Evolutionary conservation across 2,113 vertebrate species (phyloP), one percentile per base, ranked within the genome.

Genomic region (Pomatorhinus ruficollis): DNA sequence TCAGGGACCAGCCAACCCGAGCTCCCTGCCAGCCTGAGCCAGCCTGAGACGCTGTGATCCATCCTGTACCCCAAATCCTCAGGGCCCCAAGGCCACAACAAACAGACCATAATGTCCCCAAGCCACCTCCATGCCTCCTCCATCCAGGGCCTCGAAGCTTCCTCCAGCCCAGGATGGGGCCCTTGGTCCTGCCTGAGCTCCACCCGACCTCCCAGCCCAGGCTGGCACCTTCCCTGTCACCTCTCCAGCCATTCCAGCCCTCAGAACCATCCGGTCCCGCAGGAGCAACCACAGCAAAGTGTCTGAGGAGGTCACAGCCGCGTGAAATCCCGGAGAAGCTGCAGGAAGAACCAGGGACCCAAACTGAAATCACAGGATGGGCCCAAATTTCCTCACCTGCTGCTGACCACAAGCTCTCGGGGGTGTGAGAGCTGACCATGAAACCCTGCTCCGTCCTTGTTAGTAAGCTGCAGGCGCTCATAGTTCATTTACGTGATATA

Each of bases 161-260:
- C 25, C 12, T 37, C n/a, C 50, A 74, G 65, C 10, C 28, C 35
- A 42, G 56, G 21, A 30, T 2, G 2, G 47, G 54, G 10, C 5
- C 19, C 35, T 37, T 0, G 2, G 13, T 45, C 25, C 56, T 42
- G 4, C 30, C 50, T 25, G 23, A 83, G 64, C 54, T 50, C 35
- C 64, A 25, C 12, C 37, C 1, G 0, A 17, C 2, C 3, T 40
- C 37, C 57, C 82, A 63, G 28, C 13, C 69, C 27, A 15, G 0
- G 16, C 56, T 12, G 5, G 39, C 9, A 11, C 60, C 11, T 33
- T 37, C 10, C 27, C 39, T 33, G 7, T 10, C 40, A 2, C 18
- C 27, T 42, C 39, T 12, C 30, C 1, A 0, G 19, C 31, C 54
- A 24, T 11, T 12, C 39, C 63, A 37, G 23, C 25, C 1, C 66